Evolutionary conservation across 1,140 invertebrate species (phyloP).

Genomic region (Danaus plexippus): DNA sequence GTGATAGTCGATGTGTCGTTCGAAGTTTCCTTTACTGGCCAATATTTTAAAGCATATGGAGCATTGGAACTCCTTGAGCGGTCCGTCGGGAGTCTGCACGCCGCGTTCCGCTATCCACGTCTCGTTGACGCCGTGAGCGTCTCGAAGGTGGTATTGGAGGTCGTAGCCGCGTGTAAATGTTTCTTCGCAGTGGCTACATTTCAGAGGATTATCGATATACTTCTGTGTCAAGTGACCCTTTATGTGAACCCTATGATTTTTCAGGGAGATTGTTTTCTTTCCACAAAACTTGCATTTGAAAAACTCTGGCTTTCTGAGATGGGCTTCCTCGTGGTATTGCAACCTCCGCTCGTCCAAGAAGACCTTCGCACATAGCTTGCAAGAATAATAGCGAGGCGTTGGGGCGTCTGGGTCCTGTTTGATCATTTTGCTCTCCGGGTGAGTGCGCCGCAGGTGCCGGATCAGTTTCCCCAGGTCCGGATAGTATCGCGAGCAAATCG

Average conservation of each 20-base stretch:
- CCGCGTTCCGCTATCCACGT: conserved; percentile 55
- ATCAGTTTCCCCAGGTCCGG: conserved; percentile 56
- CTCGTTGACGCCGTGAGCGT: conserved; percentile 56
- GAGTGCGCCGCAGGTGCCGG: conserved; percentile 53
- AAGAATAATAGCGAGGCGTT: conserved; percentile 42
- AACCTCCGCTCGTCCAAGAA: conserved; percentile 56
- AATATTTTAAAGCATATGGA: conserved; percentile 64
- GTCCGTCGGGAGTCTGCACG: conserved; percentile 34
- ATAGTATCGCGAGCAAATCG: conserved; percentile 58
- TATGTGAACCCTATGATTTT: conserved; percentile 57
- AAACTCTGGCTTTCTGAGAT: conserved; percentile 57
- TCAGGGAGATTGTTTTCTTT: conserved; percentile 58
- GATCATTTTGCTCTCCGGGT: conserved; percentile 68
- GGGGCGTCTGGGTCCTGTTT: conserved; percentile 65
- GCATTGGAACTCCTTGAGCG: conserved; percentile 62
- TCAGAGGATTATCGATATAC: conserved; percentile 52
- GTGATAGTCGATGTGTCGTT: conserved; percentile 65
- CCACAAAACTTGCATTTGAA: conserved; percentile 68
- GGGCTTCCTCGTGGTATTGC: conserved; percentile 52
- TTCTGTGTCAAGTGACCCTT: conserved; percentile 58
- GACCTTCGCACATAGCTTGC: conserved; percentile 62
- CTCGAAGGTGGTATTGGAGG: conserved; percentile 58
- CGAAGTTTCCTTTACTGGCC: conserved; percentile 59
- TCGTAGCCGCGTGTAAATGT: conserved; percentile 55
- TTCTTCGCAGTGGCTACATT: conserved; percentile 57